Evolutionary conservation across 2,113 vertebrate species (phyloP), one percentile per base, ranked within the genome.

Genomic region (Raja brachyura): DNA sequence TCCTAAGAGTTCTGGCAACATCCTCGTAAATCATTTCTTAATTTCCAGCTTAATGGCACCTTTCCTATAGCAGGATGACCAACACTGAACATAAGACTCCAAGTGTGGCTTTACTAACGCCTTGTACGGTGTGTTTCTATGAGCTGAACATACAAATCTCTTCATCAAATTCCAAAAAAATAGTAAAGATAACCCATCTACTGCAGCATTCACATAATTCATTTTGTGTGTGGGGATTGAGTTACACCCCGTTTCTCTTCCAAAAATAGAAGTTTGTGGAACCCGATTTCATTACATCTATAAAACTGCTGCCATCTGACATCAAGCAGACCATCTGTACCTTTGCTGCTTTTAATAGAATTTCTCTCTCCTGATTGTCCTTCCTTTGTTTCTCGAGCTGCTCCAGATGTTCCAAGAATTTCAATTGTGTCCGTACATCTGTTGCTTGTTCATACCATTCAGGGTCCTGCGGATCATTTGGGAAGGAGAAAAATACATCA

Each of bases 361-460:
- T 98, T 94, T 98, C 97, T 94, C 97, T 95, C 95, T 98, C 97
- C 93, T 97, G 97, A 93, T 98, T 97, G 93, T 98, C 97, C 93
- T 98, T 98, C 94, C 97, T 96, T 95, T 98, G 97, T 95, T 98
- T 98, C 95, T 98, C 97, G 0, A 98, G 96, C 94, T 96, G 96
- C 93, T 98, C 97, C 95, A 98, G 94, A 95, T 98, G 98, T 79
- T 98, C 98, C 90, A 98, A 98, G 96, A 98, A 98, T 94, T 97
- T 97, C 0, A 98, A 94, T 94, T 98, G 97, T 5, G 97, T 96
- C 61, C 97, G 96, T 93, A 97, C 97, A 70, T 98, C 97, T 93
- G 96, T 96, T 39, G 97, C 95, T 94, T 97, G 97, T 66, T 97
- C 97, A 0, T 96, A 97, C 95, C 96, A 96, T 68, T 97, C 97